Evolutionary conservation across 2,113 vertebrate species (phyloP).

Genomic region (Chiloscyllium plagiosum): DNA sequence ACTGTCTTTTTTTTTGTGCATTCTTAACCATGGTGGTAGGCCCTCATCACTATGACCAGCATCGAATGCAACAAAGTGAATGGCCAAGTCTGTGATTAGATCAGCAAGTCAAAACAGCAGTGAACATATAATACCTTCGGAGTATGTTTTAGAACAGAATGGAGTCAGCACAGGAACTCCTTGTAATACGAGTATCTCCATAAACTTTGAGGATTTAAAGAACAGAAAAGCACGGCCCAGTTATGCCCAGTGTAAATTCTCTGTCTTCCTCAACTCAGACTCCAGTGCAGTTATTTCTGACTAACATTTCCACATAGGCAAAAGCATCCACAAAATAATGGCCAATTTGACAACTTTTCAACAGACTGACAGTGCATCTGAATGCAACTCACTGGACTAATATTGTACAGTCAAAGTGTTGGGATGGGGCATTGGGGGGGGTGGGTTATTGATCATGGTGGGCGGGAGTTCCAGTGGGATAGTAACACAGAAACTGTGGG

Average conservation of each 20-base stretch:
- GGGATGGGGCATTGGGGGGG: neutral
- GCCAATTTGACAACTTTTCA: neutral
- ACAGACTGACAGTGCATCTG: neutral
- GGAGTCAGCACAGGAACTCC: neutral
- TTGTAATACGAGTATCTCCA: neutral
- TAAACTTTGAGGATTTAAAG: neutral
- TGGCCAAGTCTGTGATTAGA: neutral
- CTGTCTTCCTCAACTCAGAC: neutral
- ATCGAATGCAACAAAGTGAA: neutral
- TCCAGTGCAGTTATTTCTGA: neutral
- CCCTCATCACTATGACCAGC: neutral
- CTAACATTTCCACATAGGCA: neutral
- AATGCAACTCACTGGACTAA: neutral
- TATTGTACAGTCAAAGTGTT: too few species aligned
- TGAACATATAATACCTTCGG: neutral
- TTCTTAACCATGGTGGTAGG: neutral
- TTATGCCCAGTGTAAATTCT: neutral
- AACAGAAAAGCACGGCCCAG: neutral
- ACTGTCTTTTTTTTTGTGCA: neutral
- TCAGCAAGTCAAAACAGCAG: neutral
- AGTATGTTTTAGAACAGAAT: neutral
- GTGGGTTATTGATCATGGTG: neutral
- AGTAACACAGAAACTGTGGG: neutral
- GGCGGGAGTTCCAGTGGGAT: neutral
- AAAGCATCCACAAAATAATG: neutral